Evolutionary conservation across 2,888 invertebrate genomes (phyloP), one percentile per base, ranked within the genome.

Genomic region (Stramonita haemastoma): DNA sequence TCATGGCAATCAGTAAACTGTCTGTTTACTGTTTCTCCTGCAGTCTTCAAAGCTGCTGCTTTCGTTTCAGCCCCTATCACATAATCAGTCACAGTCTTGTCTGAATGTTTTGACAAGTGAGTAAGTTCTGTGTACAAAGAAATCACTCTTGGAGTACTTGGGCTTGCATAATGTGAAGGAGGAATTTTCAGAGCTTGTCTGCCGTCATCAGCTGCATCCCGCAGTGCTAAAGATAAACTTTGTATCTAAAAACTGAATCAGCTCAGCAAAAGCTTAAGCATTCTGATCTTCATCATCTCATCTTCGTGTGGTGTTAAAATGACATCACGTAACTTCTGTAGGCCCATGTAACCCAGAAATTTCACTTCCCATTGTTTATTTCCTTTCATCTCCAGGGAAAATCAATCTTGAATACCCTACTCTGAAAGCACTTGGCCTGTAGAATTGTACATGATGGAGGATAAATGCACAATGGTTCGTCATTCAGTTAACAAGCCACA

Each of bases 81-180:
- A 70, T 91, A 91, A 77, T 91, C 91, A 22, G 91, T 91, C n/a
- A 91, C 87, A 0, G 87, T 46, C 32, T 91, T 90, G 15, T n/a
- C 56, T 19, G 79, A 6, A 1, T 17, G 19, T 46, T n/a, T 86
- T 90, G 15, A 22, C 29, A 8, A 90, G 83, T 19, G 90, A 90
- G 89, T n/a, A n/a, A n/a, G n/a, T n/a, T n/a, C n/a, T n/a, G n/a
- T n/a, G n/a, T n/a, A n/a, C n/a, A n/a, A n/a, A 22, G 70, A 17
- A 22, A 70, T 70, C 26, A 70, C 26, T 22, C 70, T 17, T 70
- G 70, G 70, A 70, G 70, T 70, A 26, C 70, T 26, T 70, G 19
- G 19, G 19, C 6, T 81, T 90, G 56, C 86, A 89, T 57, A 90
- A 60, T 13, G 88, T 73, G 19, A 19, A 19, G 73, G 15, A 13